Base-by-base conservation (phyloP, 2,888 invertebrate genomes). In the Latrodectus elegans region DNA sequence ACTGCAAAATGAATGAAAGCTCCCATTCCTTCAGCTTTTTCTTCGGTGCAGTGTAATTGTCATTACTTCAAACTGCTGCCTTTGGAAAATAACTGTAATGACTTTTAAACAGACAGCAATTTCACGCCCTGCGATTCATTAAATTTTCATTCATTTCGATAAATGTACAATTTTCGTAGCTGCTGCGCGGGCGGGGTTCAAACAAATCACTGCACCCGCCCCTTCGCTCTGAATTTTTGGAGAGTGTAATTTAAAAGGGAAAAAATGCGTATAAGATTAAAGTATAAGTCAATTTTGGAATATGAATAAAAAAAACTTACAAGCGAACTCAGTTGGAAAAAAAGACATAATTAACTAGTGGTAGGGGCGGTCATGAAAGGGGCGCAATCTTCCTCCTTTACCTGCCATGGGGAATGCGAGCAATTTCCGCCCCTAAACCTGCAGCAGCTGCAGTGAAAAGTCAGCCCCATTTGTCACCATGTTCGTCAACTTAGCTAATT, bases 131-230 rank as follows among this genome's bases (percentile, higher is more conserved):
- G 17, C 86, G 77, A 81, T 87, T 87, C 81, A 87, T 87, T 82
- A 87, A 87, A 81, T 77, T 76, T 80, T 81, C 86, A 87, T 87
- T 87, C 86, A 87, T 87, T 87, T 72, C 77, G 80, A 81, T 81
- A 87, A 87, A 76, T 82, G 80, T 71, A 75, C 80, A 67, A 74
- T 75, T 80, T 81, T 55, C 67, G 53, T 65, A 67, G 65, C 49
- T 65, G n/a, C 14, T 12, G 60, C 60, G 60, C 14, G 51, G 51
- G 71, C 6, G 80, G 38, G 72, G 65, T 65, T 51, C 65, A 74
- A 74, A 51, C 52, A 51, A 77, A 77, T 60, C 67, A 77, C 70
- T 64, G 67, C 11, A 38, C 75, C 83, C 64, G 17, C 49, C 64
- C 51, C 38, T 11, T 22, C 53, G 73, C 22, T 14, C 15, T 10